These are phyloP conservation scores for Scalopus aquaticus DNA, from an alignment of 2,113 vertebrate species.

Conservation along the genomic window DNA sequence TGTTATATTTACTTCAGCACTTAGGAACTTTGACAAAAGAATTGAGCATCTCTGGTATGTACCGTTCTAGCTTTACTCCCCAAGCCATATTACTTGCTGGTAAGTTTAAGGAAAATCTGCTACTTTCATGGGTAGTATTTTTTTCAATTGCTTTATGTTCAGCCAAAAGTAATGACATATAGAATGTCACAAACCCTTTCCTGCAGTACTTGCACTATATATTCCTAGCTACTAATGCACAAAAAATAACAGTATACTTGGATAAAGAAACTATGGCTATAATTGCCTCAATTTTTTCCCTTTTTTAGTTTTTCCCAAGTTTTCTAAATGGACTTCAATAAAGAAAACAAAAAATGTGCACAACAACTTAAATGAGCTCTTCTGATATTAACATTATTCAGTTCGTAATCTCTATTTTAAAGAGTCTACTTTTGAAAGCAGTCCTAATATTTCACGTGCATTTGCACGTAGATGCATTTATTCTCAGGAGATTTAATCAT, in stretches of 20 bases:
- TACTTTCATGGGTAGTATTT: conserved; percentile 35
- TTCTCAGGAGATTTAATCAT: not conserved
- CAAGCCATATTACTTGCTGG: not conserved
- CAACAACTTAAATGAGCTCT: not conserved
- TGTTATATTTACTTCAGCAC: conserved; percentile 59
- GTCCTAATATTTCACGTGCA: not conserved
- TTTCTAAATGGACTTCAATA: not conserved
- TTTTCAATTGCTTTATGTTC: conserved; percentile 19
- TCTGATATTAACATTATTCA: not conserved
- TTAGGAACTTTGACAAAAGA: conserved; percentile 29
- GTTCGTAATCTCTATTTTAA: not conserved
- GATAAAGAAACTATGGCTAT: not conserved
- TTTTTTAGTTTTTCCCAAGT: not conserved
- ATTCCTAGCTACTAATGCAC: not conserved
- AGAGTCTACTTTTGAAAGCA: not conserved
- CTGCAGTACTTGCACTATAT: not conserved
- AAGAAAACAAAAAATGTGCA: not conserved
- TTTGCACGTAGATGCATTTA: not conserved
- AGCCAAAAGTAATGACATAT: not conserved
- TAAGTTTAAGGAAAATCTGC: not conserved
- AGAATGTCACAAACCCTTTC: not conserved
- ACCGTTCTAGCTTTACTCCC: conserved; percentile 26
- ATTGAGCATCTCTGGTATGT: not conserved
- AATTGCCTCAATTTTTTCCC: not conserved
- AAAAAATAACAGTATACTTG: not conserved